Evolutionary conservation across 64 coral and sea anemone species (phyloP), one percentile per base, ranked within the genome.

Genomic region (Acropora yongei): DNA sequence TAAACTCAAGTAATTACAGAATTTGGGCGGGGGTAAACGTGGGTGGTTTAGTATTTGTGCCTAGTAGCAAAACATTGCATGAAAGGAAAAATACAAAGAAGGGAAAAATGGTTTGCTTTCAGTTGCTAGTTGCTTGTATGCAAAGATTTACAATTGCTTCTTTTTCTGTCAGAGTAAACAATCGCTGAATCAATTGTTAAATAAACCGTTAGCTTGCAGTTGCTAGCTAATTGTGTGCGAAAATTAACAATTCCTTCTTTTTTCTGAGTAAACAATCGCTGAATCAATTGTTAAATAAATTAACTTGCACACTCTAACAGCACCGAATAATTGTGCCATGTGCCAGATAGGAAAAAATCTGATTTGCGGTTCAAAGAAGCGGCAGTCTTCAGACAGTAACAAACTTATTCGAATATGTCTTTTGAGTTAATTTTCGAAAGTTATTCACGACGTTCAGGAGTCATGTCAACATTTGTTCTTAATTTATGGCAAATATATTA

Each of bases 401-500:
- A 30, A 30, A 30, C 30, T 30, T 30, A 30, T 30, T 30, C 30
- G 30, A 30, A 30, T 30, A 30, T 30, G 30, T 30, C 30, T 0
- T 30, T 30, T 30, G 30, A 30, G 30, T 30, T 30, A 30, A 30
- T 30, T 30, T 30, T 30, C 30, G 30, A 30, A 30, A 30, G 30
- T 30, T 30, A 30, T 30, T 30, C 30, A 30, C 30, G 30, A 30
- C 30, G 30, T 30, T 30, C 30, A 60, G 9, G 3, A 49, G 44
- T 48, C 73, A 71, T 85, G 65, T 72, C 61, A 85, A 72, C 61
- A 71, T 85, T 47, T 49, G 8, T 48, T 40, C 65, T 20, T 1
- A 69, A 71, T 85, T 71, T 48, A 69, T 68, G 63, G 17, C 18
- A 85, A 85, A 85, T 69, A 71, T 71, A 71, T 71, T 68, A 48